Percentiles rank a stretch among this genome's conserved stretches.
These are phyloP conservation scores for Noctua fimbriata DNA, from an alignment of 2,888 invertebrate species.

Conservation along the genomic window DNA sequence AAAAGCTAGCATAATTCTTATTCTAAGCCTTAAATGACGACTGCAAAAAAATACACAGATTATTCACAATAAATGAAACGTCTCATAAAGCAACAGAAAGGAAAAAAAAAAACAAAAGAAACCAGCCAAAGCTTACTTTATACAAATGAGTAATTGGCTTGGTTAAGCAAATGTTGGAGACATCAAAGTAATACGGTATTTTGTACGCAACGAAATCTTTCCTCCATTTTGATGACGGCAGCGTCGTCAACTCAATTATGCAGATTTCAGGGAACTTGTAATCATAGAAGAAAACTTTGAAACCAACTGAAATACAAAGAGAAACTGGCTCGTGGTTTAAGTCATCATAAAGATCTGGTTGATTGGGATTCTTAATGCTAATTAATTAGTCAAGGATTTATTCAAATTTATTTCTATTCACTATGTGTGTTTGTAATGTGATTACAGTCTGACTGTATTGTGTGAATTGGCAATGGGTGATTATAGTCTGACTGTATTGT, in stretches of 20 bases:
- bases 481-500: too few relatives aligned
- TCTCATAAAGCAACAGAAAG: not conserved
- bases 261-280: constrained; percentile 66
- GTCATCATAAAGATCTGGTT: constrained; percentile 4
- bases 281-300: constrained; percentile 69
- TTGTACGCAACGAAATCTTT: constrained; percentile 57
- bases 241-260: constrained; percentile 67
- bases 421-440: too few relatives aligned
- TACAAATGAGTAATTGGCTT: constrained; percentile 62
- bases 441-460: too few relatives aligned
- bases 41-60: not conserved
- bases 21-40: not conserved
- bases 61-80: constrained; percentile 4
- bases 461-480: too few relatives aligned
- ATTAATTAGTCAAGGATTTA: constrained; percentile 2
- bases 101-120: constrained; percentile 41
- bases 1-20: not conserved
- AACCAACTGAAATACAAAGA: constrained; percentile 55
- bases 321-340: constrained; percentile 44
- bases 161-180: constrained; percentile 57
- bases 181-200: constrained; percentile 58
- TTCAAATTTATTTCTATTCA: too few relatives aligned
- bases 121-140: constrained; percentile 39
- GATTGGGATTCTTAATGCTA: constrained; percentile 31
- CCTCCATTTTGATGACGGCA: constrained; percentile 57